Conservation (phyloP, 2,797 vertebrate genomes). For the Peromyscus melanophrys region DNA sequence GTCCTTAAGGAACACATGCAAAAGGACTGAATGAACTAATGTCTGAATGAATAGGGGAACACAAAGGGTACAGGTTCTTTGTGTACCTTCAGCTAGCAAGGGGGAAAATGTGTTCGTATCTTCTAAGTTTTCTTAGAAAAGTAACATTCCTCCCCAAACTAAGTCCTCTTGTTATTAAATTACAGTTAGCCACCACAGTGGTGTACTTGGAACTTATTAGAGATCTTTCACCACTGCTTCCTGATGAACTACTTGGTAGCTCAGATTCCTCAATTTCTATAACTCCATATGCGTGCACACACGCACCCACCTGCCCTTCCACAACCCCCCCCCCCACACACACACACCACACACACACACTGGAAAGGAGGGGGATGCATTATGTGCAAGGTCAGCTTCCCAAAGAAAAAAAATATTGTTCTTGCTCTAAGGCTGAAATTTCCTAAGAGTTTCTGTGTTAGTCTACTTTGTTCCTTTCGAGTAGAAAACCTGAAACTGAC, state of each 20-base stretch:
- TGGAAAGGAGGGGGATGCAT: background rate
- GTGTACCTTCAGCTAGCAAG: background rate
- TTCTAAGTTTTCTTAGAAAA: background rate
- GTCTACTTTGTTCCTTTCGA: background rate
- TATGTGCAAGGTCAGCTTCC: background rate
- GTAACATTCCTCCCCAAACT: background rate
- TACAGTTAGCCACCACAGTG: background rate
- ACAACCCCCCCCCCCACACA: no score
- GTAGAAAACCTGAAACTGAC: background rate
- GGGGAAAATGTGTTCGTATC: background rate
- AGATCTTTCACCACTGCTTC: background rate
- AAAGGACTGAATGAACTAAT: background rate
- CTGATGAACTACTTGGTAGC: background rate
- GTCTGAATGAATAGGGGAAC: background rate
- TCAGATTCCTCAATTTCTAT: background rate
- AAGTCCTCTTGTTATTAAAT: background rate
- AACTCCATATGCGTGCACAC: accelerated
- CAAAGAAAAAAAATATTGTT: background rate
- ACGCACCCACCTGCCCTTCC: no score
- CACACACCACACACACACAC: background rate
- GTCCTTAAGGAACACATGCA: background rate
- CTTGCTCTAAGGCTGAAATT: background rate
- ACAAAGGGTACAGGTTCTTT: background rate
- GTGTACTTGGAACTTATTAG: background rate
- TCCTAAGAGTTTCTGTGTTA: background rate